Evolutionary conservation across 2,888 invertebrate species (phyloP).

Genomic region (Tribolium freemani): DNA sequence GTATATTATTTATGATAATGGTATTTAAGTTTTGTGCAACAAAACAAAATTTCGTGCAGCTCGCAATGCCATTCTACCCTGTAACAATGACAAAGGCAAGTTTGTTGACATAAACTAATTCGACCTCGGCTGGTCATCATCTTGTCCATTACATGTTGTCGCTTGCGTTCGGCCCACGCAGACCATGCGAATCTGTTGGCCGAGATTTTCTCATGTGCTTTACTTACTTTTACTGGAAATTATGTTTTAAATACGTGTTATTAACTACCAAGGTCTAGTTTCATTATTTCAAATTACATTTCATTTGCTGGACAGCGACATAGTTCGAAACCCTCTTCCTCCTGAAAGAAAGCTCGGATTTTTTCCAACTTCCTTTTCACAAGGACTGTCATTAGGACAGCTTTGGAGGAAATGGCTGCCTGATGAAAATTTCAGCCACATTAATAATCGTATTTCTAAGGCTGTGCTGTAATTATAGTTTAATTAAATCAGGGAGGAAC

Average conservation of each 20-base stretch:
- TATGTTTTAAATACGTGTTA: conserved; percentile 62
- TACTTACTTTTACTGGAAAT: conserved; percentile 62
- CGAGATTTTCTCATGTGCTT: conserved; percentile 66
- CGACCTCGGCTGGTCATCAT: conserved; percentile 50
- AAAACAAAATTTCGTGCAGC: too few species aligned
- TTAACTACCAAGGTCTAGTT: conserved; percentile 58
- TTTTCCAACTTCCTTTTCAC: conserved; percentile 28
- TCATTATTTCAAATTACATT: conserved; percentile 58
- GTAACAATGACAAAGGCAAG: conserved; percentile 42
- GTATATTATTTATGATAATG: too few species aligned
- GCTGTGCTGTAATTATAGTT: conserved; percentile 29
- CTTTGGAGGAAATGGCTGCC: neutral
- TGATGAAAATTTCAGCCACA: conserved; percentile 18
- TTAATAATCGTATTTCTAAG: conserved; percentile 13
- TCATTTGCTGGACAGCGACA: conserved; percentile 51
- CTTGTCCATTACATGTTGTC: conserved; percentile 48
- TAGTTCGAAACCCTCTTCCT: conserved; percentile 23
- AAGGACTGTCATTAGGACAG: conserved; percentile 5
- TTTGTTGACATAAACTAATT: conserved; percentile 48
- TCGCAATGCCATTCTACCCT: neutral
- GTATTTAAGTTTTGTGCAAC: too few species aligned
- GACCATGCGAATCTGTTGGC: conserved; percentile 66
- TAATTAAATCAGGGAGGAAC: conserved; percentile 28
- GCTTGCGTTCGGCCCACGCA: conserved; percentile 61
- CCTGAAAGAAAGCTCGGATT: conserved; percentile 20